phyloP scores from a whole-genome alignment of 2,888 invertebrate genomes.

The Calameuta idolon region DNA sequence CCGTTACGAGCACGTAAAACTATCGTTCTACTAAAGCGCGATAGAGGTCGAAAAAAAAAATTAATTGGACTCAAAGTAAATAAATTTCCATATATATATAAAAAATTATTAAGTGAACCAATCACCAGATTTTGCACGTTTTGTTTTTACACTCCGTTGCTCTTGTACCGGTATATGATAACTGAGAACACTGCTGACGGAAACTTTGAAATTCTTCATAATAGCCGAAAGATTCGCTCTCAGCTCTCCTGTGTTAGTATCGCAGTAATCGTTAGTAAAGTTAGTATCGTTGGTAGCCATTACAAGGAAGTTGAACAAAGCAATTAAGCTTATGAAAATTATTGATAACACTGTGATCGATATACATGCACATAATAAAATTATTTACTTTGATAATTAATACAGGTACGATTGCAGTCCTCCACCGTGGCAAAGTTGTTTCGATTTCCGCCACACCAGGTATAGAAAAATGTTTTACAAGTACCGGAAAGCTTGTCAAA shows the following conservation, averaged over 20 bases:
- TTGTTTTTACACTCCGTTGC: slow-evolving; percentile 53
- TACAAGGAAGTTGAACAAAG: not conserved
- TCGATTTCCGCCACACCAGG: slow-evolving; percentile 89
- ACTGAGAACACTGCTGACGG: slow-evolving; percentile 61
- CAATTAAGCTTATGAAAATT: not conserved
- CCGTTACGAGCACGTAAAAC: not conserved
- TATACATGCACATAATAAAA: not conserved
- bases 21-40: not conserved
- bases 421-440: slow-evolving; percentile 86
- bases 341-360: not conserved
- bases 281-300: not conserved
- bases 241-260: slow-evolving; percentile 40
- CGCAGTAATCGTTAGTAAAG: not conserved
- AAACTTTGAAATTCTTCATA: slow-evolving; percentile 60
- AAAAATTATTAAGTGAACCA: slow-evolving; percentile 5
- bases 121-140: slow-evolving; percentile 59
- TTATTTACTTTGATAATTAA: slow-evolving; percentile 68
- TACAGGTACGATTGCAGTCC: slow-evolving; percentile 77
- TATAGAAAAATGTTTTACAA: slow-evolving; percentile 88
- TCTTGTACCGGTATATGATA: slow-evolving; percentile 61
- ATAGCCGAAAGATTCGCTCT: slow-evolving; percentile 43
- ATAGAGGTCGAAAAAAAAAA: not conserved
- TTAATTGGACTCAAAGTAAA: too few relatives aligned
- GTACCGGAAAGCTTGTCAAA: slow-evolving; percentile 78
- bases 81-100: not conserved